Percentiles rank a stretch among this genome's conserved stretches.
These are phyloP conservation scores for Intoshia linei DNA, from an alignment of 1,140 invertebrate species.

Conservation along the genomic window DNA sequence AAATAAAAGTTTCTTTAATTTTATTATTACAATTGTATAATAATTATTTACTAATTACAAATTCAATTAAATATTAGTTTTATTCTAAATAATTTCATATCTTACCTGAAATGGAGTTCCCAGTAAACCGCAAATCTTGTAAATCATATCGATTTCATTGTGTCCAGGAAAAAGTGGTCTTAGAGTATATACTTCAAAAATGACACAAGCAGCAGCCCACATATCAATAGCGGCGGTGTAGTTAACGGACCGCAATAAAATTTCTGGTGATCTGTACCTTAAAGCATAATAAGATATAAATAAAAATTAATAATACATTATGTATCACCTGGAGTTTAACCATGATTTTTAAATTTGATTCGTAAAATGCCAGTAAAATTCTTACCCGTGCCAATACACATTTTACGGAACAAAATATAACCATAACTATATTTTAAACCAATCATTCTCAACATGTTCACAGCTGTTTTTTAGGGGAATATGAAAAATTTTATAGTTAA, in stretches of 20 bases:
- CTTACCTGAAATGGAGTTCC: conserved; percentile 62
- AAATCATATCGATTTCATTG: conserved; percentile 87
- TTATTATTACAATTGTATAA: neutral
- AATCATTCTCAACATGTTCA: too few species aligned
- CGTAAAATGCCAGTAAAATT: too few species aligned
- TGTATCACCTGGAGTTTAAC: too few species aligned
- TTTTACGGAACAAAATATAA: too few species aligned
- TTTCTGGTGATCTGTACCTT: conserved; percentile 62
- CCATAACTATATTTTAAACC: too few species aligned
- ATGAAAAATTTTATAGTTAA: too few species aligned
- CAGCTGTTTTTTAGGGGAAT: too few species aligned
- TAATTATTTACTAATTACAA: neutral
- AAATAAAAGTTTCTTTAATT: neutral
- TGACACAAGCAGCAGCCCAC: conserved; percentile 72
- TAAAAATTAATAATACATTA: neutral
- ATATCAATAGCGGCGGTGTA: conserved; percentile 90
- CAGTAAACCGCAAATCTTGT: conserved; percentile 57
- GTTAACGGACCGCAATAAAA: conserved; percentile 59
- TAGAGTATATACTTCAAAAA: conserved; percentile 88
- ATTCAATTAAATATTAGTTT: neutral
- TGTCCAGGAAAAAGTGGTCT: conserved; percentile 64
- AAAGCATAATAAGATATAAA: conserved; percentile 4
- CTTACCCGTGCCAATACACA: too few species aligned
- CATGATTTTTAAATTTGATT: too few species aligned
- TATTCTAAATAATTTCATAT: neutral